These are phyloP conservation scores for Peromyscus attwateri DNA, from an alignment of 2,797 vertebrate genomes.

Conservation along the genomic window DNA sequence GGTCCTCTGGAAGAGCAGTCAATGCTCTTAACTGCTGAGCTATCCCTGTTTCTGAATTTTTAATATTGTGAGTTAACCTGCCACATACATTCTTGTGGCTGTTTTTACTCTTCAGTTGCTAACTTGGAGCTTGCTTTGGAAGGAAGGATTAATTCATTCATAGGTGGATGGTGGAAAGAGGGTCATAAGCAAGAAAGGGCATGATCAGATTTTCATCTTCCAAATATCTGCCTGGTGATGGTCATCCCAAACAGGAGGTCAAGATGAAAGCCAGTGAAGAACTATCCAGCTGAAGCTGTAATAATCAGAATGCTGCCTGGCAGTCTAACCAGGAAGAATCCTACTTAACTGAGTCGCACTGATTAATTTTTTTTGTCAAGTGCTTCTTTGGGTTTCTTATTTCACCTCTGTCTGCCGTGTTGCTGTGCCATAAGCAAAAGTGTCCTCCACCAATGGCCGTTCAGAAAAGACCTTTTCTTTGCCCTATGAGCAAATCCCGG, in stretches of 20 bases:
- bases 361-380: background rate
- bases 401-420: slow-evolving; percentile 6
- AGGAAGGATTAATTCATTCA: background rate
- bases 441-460: background rate
- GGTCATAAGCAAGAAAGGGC: background rate
- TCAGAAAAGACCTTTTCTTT: background rate
- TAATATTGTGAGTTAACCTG: slow-evolving; percentile 30
- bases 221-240: background rate
- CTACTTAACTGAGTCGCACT: background rate
- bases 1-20: background rate
- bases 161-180: background rate
- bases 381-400: slow-evolving; percentile 43
- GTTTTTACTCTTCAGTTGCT: slow-evolving; percentile 37
- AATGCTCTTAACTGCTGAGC: background rate
- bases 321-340: background rate
- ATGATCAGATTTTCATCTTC: background rate
- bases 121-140: background rate
- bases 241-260: background rate
- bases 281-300: background rate
- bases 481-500: background rate
- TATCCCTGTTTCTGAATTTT: background rate
- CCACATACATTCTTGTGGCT: background rate
- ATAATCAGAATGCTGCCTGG: background rate
- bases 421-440: background rate
- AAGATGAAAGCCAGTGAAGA: background rate